Percentiles rank a stretch among this genome's conserved stretches.
These are phyloP conservation scores for Podiceps cristatus DNA, from an alignment of 2,113 vertebrate genomes.

Conservation along the genomic window DNA sequence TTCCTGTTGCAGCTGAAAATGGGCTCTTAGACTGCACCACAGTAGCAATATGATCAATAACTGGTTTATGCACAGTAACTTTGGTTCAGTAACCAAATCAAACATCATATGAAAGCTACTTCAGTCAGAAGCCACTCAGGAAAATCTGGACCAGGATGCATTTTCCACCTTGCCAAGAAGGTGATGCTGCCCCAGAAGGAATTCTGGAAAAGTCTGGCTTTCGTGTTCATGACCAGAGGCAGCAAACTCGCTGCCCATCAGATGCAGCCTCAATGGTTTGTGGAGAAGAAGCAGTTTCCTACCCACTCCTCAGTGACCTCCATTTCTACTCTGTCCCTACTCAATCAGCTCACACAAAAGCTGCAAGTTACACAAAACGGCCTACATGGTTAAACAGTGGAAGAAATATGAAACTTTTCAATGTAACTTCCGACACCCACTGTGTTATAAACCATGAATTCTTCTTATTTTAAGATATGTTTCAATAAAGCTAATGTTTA, in stretches of 20 bases:
- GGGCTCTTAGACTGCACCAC: background rate
- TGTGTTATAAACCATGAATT: background rate
- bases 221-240: accelerated
- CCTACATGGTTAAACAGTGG: background rate
- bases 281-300: background rate
- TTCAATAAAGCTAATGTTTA: background rate
- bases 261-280: background rate
- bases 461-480: background rate
- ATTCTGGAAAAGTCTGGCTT: background rate
- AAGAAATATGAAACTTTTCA: background rate
- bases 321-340: background rate
- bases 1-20: background rate
- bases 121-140: background rate
- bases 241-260: background rate
- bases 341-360: background rate
- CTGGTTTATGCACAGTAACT: background rate
- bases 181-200: accelerated
- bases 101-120: background rate
- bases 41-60: background rate
- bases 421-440: background rate
- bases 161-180: background rate
- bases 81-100: background rate
- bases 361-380: background rate
- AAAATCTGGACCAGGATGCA: background rate
- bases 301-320: accelerated